Evolutionary conservation across 2,113 vertebrate genomes (phyloP).

Genomic region (Meles meles): DNA sequence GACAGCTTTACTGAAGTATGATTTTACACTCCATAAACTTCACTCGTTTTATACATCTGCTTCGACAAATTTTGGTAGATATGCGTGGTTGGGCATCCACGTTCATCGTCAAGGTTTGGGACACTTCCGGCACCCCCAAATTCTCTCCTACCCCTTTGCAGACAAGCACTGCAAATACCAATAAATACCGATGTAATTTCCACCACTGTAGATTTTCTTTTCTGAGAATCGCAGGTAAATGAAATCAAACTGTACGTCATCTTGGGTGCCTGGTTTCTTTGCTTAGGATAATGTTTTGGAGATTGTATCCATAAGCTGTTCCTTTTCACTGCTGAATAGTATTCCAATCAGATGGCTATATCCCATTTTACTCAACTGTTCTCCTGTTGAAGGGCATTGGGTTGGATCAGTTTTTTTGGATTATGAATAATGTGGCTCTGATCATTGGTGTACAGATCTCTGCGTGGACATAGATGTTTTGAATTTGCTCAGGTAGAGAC

Average conservation of each 20-base stretch:
- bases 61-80: fast-evolving
- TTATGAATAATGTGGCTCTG: neutral
- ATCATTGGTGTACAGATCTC: neutral
- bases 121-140: neutral
- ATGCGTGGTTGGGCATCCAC: fast-evolving
- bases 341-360: fast-evolving
- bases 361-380: neutral
- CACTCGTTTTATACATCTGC: neutral
- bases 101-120: fast-evolving
- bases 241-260: too few relatives aligned
- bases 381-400: neutral
- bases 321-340: neutral
- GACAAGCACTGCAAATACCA: neutral
- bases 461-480: neutral
- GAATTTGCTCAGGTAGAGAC: neutral
- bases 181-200: too few relatives aligned
- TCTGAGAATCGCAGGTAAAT: neutral
- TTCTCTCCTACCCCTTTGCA: neutral
- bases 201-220: neutral
- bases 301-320: fast-evolving
- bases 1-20: neutral
- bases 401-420: neutral
- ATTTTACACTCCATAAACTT: neutral
- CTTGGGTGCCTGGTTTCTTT: neutral
- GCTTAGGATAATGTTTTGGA: neutral